These are phyloP conservation scores for Pheucticus melanocephalus DNA, from an alignment of 2,113 vertebrate species.

Conservation along the genomic window DNA sequence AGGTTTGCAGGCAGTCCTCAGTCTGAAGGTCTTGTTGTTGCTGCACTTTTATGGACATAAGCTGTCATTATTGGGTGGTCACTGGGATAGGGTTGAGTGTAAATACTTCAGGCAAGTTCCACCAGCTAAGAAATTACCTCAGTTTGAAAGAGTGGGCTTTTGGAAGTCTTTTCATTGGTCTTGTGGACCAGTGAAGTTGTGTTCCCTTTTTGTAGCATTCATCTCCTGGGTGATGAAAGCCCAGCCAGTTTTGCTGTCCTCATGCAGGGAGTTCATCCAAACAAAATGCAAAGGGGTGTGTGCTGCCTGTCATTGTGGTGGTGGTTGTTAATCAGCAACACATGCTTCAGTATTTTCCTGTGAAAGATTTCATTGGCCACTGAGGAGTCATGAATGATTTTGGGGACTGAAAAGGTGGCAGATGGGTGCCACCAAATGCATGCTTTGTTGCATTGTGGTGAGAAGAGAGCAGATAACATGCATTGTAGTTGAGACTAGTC, in stretches of 20 bases:
- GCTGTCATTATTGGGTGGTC: not conserved
- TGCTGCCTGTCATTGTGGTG: not conserved
- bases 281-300: not conserved
- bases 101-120: not conserved
- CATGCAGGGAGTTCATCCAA: not conserved
- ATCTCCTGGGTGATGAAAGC: not conserved
- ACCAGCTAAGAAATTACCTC: not conserved
- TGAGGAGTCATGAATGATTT: not conserved
- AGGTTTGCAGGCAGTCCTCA: not conserved
- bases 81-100: not conserved
- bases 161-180: not conserved
- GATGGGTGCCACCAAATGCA: not conserved
- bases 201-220: not conserved
- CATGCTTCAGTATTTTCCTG: not conserved
- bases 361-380: not conserved
- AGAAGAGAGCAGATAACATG: not conserved
- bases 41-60: accelerated
- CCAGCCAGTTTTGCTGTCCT: not conserved
- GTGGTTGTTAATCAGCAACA: not conserved
- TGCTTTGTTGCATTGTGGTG: not conserved
- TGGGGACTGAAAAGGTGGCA: not conserved
- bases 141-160: not conserved
- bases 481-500: not conserved
- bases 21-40: not conserved
- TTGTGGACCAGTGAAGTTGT: not conserved